These are phyloP conservation scores for Agonum fuliginosum DNA, from an alignment of 2,888 invertebrate species.

Conservation along the genomic window DNA sequence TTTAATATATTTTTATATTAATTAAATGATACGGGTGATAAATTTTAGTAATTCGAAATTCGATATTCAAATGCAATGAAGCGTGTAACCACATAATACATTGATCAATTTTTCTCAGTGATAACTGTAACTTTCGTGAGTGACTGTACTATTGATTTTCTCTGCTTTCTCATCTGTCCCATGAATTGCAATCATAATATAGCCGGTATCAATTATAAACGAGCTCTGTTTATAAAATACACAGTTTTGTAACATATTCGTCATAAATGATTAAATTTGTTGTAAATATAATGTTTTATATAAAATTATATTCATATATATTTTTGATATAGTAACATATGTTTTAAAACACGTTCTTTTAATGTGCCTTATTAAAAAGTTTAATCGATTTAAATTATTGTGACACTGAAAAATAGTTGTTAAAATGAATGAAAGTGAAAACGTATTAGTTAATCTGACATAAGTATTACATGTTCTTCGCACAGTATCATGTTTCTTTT, in stretches of 20 bases:
- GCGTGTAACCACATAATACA: slow-evolving; percentile 50
- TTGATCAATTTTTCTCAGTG: slow-evolving; percentile 35
- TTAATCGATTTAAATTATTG: slow-evolving; percentile 6
- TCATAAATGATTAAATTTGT: not conserved
- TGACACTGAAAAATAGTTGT: slow-evolving; percentile 3
- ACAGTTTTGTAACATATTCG: not conserved
- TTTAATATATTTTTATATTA: not conserved
- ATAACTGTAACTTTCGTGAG: slow-evolving; percentile 31
- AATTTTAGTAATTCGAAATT: slow-evolving; percentile 47
- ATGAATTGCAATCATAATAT: slow-evolving; percentile 35
- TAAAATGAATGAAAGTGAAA: slow-evolving; percentile 50
- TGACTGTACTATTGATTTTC: slow-evolving; percentile 58
- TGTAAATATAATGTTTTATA: not conserved
- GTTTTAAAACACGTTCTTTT: slow-evolving; percentile 1
- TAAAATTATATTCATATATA: slow-evolving; percentile 27
- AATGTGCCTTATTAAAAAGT: slow-evolving; percentile 42
- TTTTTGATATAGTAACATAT: slow-evolving; percentile 47
- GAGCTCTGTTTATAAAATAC: slow-evolving; percentile 8
- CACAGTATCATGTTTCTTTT: slow-evolving; percentile 37
- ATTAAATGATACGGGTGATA: slow-evolving; percentile 12
- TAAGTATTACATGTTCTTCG: slow-evolving; percentile 28
- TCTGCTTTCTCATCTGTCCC: slow-evolving; percentile 37
- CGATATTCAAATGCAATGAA: slow-evolving; percentile 43
- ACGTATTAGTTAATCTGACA: slow-evolving; percentile 27
- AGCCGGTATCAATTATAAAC: slow-evolving; percentile 29